phyloP scores from a whole-genome alignment of 2,113 vertebrate species.

The Prietella phreatophila region DNA sequence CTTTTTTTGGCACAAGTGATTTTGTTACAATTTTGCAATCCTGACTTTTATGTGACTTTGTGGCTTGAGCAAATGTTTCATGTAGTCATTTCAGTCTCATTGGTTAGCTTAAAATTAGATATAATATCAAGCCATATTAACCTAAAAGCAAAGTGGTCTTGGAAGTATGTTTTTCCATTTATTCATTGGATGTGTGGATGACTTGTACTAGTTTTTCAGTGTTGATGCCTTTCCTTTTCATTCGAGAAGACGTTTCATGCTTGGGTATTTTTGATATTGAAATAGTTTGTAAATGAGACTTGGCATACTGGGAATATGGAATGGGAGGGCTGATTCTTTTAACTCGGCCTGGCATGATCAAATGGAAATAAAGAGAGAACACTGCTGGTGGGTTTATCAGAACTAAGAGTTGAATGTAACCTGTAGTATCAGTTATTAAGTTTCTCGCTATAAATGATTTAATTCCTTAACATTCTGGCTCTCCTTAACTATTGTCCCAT shows the following conservation, averaged over 20 bases:
- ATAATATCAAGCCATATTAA: constrained; percentile 26
- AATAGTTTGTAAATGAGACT: constrained; percentile 19
- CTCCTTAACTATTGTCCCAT: neutral
- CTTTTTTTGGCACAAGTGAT: constrained; percentile 28
- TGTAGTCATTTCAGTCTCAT: constrained; percentile 5
- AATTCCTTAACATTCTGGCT: neutral
- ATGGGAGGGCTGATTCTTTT: neutral
- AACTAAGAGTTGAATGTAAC: constrained; percentile 3
- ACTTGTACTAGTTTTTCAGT: constrained; percentile 22
- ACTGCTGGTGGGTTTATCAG: neutral
- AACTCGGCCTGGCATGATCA: neutral
- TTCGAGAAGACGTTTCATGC: constrained; percentile 18
- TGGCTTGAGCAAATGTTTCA: constrained; percentile 24
- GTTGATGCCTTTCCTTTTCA: neutral
- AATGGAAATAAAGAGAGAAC: neutral
- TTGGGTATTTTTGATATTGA: constrained; percentile 16
- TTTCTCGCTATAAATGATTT: neutral
- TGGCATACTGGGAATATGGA: neutral
- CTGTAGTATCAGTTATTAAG: neutral
- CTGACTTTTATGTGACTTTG: constrained; percentile 42
- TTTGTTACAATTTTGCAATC: constrained; percentile 48
- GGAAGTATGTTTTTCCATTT: neutral
- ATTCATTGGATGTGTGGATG: constrained; percentile 9
- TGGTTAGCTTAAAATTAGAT: constrained; percentile 39
- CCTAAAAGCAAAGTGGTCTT: constrained; percentile 52